Evolutionary conservation across 2,113 vertebrate genomes (phyloP).

Genomic region (Loxodonta africana): DNA sequence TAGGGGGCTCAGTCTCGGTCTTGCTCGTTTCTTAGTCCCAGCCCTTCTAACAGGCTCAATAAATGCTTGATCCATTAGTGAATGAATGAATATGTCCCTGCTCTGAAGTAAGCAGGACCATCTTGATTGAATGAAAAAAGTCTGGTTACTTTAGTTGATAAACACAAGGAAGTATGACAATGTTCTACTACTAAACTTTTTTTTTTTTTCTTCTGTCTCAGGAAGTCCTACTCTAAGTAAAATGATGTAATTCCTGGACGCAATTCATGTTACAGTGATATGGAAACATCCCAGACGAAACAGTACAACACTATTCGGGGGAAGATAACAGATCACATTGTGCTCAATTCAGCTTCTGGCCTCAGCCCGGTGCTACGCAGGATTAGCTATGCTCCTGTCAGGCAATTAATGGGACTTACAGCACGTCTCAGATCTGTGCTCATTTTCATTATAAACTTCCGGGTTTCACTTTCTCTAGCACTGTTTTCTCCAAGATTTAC

Average conservation of each 20-base stretch:
- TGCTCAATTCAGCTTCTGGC: not conserved
- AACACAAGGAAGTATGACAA: slow-evolving; percentile 21
- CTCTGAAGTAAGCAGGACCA: not conserved
- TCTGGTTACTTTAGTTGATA: not conserved
- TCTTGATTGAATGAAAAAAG: not conserved
- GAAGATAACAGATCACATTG: slow-evolving; percentile 18
- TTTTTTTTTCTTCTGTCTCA: not conserved
- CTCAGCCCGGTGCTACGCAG: not conserved
- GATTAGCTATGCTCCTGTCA: slow-evolving; percentile 10
- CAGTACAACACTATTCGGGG: not conserved
- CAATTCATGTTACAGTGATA: slow-evolving; percentile 49
- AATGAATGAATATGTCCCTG: not conserved
- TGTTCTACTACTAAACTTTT: slow-evolving; percentile 24
- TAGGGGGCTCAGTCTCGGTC: not conserved
- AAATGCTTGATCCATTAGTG: not conserved
- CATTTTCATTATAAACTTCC: slow-evolving; percentile 74
- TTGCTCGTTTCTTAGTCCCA: not conserved
- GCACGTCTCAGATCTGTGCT: not conserved
- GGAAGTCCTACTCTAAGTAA: slow-evolving; percentile 64
- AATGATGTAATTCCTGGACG: slow-evolving; percentile 62
- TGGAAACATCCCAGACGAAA: slow-evolving; percentile 59
- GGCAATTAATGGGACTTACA: slow-evolving; percentile 45
- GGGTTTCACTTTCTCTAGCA: slow-evolving; percentile 49
- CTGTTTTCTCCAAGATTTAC: slow-evolving; percentile 74
- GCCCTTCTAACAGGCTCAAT: not conserved